Evolutionary conservation across 2,888 invertebrate species (phyloP).

Genomic region (Clistopyga incitator): DNA sequence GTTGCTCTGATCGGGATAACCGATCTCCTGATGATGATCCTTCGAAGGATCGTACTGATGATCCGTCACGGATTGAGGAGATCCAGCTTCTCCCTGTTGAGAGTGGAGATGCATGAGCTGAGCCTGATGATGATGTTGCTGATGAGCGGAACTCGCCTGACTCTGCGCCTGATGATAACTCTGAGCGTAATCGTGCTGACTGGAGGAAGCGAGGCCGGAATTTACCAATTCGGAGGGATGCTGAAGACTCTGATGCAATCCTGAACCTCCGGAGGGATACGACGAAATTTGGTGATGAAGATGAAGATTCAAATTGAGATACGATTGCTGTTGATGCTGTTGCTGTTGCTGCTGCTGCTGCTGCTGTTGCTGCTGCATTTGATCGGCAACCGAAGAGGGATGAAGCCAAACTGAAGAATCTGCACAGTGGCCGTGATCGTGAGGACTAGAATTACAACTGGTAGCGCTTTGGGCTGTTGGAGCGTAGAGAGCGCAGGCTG

Average conservation of each 20-base stretch:
- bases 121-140: conserved; percentile 69
- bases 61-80: conserved; percentile 69
- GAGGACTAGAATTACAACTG: conserved; percentile 71
- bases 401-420: conserved; percentile 78
- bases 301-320: conserved; percentile 82
- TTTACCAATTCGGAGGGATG: conserved; percentile 86
- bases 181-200: conserved; percentile 74
- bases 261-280: conserved; percentile 84
- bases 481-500: conserved; percentile 79
- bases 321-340: conserved; percentile 84
- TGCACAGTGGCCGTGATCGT: conserved; percentile 74
- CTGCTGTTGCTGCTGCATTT: conserved; percentile 86
- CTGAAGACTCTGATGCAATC: conserved; percentile 86
- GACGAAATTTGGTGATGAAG: conserved; percentile 82
- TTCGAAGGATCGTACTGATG: conserved; percentile 76
- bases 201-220: conserved; percentile 81
- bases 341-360: conserved; percentile 85
- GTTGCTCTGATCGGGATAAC: conserved; percentile 73
- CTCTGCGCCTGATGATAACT: conserved; percentile 73
- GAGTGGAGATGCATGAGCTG: conserved; percentile 78
- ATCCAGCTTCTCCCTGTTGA: conserved; percentile 68
- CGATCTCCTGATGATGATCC: conserved; percentile 75
- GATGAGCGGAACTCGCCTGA: neutral
- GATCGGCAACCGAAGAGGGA: conserved; percentile 84
- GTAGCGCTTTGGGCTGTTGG: conserved; percentile 74